Conservation (phyloP, 2,113 vertebrate species). For the Xiphophorus couchianus region DNA sequence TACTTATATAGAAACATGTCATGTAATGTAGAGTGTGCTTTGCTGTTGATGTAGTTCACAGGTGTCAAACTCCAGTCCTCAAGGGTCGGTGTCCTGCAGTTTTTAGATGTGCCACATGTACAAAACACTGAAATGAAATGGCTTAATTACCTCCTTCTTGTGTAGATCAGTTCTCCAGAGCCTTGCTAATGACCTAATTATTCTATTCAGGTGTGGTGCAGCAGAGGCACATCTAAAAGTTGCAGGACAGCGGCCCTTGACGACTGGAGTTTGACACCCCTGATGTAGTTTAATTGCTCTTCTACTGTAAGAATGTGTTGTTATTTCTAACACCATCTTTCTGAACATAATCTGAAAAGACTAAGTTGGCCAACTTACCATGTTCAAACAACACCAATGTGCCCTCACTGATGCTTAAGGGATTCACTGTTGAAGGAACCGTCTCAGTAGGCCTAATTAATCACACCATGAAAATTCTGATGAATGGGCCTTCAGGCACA, state of each 20-base stretch:
- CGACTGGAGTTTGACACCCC: no score
- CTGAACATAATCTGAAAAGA: slow-evolving; percentile 20
- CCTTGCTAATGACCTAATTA: no score
- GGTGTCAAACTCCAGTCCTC: no score
- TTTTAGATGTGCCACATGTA: no score
- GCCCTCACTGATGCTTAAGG: slow-evolving; percentile 26
- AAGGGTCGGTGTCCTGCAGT: no score
- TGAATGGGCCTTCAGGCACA: slow-evolving; percentile 57
- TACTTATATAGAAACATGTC: slow-evolving; percentile 12
- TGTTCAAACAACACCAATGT: slow-evolving; percentile 48
- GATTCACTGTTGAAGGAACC: slow-evolving; percentile 39
- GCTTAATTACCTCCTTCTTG: no score
- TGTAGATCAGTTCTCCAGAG: no score
- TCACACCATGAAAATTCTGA: slow-evolving; percentile 45
- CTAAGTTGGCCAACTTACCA: slow-evolving; percentile 36
- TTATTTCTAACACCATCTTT: background rate
- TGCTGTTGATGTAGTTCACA: background rate
- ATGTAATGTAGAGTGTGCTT: background rate
- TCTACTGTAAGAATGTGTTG: background rate
- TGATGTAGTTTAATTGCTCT: background rate
- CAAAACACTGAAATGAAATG: no score
- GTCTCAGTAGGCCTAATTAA: slow-evolving; percentile 69
- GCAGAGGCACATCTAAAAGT: no score
- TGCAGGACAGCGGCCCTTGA: no score
- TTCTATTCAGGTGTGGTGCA: no score